phyloP scores from a whole-genome alignment of 1,140 invertebrate species.

The Maconellicoccus hirsutus region DNA sequence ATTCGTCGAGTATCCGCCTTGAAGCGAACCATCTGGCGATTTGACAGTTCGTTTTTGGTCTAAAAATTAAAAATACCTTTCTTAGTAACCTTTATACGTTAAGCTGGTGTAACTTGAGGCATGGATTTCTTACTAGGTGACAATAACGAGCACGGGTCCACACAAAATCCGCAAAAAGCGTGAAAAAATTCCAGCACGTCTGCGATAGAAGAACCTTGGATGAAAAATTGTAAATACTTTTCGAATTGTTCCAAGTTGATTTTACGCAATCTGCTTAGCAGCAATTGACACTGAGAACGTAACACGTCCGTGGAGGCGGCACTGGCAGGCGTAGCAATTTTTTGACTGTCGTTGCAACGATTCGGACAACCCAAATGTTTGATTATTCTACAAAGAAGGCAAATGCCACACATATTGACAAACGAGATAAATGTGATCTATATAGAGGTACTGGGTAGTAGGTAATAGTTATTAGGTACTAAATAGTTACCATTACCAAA shows the following conservation, averaged over 20 bases:
- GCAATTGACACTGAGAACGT: conserved; percentile 72
- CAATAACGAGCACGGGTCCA: conserved; percentile 69
- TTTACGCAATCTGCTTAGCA: conserved; percentile 61
- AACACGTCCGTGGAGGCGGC: conserved; percentile 58
- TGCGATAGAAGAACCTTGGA: conserved; percentile 58
- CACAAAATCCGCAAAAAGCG: conserved; percentile 87
- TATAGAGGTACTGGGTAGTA: too few species aligned
- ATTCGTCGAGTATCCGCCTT: conserved; percentile 67
- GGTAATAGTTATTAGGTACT: too few species aligned
- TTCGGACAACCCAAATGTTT: conserved; percentile 86
- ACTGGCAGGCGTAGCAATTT: conserved; percentile 69
- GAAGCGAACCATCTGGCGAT: conserved; percentile 49
- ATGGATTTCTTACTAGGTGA: conserved; percentile 53
- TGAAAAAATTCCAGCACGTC: conserved; percentile 91
- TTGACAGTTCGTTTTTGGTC: conserved; percentile 60
- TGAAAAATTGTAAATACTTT: conserved; percentile 63
- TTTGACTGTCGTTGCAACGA: conserved; percentile 67
- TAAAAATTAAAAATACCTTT: too few species aligned
- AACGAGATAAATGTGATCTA: too few species aligned
- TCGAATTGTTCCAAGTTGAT: conserved; percentile 59
- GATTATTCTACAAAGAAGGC: conserved; percentile 49
- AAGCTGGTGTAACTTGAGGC: too few species aligned
- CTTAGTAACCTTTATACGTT: too few species aligned
- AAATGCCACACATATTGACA: too few species aligned
- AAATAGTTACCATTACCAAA: too few species aligned